phyloP scores from a whole-genome alignment of 92 coral and sea anemone genomes.

The Porites cylindrica region DNA sequence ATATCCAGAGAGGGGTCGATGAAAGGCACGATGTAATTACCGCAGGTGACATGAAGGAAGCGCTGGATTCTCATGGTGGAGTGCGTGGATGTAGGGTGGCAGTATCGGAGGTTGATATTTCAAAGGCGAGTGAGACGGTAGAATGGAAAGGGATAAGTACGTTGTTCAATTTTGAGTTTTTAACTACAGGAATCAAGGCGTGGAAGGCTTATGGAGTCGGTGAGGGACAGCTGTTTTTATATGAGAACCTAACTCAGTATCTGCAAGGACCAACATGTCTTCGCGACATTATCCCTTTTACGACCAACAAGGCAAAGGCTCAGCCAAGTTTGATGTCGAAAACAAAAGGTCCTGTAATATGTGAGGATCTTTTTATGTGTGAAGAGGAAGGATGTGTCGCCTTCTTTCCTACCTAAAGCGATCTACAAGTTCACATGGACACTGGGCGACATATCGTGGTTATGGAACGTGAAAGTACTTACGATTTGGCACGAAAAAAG shows the following conservation, averaged over 20 bases:
- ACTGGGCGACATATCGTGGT: neutral
- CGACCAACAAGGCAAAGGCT: neutral
- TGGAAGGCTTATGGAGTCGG: conserved; percentile 36
- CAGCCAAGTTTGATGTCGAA: conserved; percentile 22
- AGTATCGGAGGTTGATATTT: conserved; percentile 45
- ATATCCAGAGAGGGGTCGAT: conserved; percentile 66
- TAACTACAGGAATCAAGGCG: conserved; percentile 26
- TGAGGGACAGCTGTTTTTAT: conserved; percentile 29
- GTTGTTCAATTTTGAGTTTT: conserved; percentile 39
- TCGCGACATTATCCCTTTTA: conserved; percentile 19
- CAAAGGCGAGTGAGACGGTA: conserved; percentile 17
- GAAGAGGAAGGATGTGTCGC: conserved; percentile 1
- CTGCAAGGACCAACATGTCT: conserved; percentile 41
- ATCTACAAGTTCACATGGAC: conserved; percentile 17
- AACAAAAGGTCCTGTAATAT: neutral
- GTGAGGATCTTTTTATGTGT: conserved; percentile 9
- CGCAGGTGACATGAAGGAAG: conserved; percentile 65
- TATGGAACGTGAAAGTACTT: neutral
- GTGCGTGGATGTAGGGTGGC: conserved; percentile 55
- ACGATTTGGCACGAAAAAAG: conserved; percentile 9
- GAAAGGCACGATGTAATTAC: conserved; percentile 60
- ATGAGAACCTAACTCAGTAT: neutral
- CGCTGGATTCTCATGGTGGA: conserved; percentile 61
- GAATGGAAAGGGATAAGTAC: conserved; percentile 25
- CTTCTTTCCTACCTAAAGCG: neutral